Conservation (phyloP, 2,113 vertebrate species). For the Cochlearius cochlearius region DNA sequence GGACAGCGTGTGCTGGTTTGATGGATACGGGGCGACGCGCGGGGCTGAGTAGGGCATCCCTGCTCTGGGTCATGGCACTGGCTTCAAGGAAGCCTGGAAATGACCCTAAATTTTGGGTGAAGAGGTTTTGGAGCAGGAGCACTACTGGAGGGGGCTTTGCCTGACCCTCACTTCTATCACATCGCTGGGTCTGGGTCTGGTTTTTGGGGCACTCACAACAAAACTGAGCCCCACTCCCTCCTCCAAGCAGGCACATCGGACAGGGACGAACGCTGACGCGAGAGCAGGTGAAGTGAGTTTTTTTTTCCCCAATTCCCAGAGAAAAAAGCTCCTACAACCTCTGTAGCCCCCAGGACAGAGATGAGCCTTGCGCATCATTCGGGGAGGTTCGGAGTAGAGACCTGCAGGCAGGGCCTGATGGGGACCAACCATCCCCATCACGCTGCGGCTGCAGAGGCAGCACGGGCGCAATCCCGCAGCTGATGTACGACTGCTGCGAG, state of each 20-base stretch:
- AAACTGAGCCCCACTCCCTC: fast-evolving
- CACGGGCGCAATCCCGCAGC: not conserved
- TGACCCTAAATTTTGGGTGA: not conserved
- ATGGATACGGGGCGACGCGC: fast-evolving
- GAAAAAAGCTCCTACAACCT: not conserved
- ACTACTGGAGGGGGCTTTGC: not conserved
- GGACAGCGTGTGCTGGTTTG: fast-evolving
- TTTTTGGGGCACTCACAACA: not conserved
- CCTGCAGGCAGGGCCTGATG: fast-evolving
- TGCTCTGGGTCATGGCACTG: not conserved
- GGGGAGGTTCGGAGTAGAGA: not conserved
- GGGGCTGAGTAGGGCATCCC: not conserved
- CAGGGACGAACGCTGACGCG: not conserved
- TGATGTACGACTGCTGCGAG: not conserved
- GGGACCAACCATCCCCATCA: not conserved
- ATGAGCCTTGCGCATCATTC: not conserved
- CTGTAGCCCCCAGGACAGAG: not conserved
- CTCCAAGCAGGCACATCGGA: not conserved
- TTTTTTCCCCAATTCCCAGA: not conserved
- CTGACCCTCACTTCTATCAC: not conserved
- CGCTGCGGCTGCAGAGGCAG: not conserved
- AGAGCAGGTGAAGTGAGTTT: not conserved
- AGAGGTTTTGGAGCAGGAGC: not conserved
- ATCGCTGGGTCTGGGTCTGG: fast-evolving
- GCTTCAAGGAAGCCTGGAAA: not conserved